Base-by-base conservation (phyloP, 92 coral and sea anemone genomes). In the Epizoanthus fatuus region DNA sequence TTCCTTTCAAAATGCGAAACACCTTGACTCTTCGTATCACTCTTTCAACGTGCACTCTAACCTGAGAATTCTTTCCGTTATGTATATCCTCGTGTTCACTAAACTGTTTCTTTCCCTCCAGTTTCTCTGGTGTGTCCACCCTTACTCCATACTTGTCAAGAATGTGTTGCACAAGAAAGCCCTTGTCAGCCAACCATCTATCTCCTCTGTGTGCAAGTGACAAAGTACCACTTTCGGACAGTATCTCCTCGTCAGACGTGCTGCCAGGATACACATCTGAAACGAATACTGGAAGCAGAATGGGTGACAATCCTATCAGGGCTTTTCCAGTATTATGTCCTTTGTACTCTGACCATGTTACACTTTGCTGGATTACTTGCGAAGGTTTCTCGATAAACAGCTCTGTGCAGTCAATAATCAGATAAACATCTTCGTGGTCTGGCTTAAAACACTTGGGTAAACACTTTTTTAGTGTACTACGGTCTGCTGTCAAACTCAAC, bases 81-180 rank as follows among this genome's bases (percentile, higher is more conserved):
- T 81, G 70, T 16, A 74, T 75, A 63, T 83, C 92, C 69, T 88
- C 76, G 19, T 88, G 84, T 57, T 47, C 75, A 7, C 75, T 72
- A 60, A 83, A 88, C 80, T 65, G 84, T 45, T 83, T 88, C 55
- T 74, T 83, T 15, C 49, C 67, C 16, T 68, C 70, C 42, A 88
- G 69, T 77, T 88, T 83, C 35, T 20, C 88, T 73, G 92, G 92
- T 4, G 89, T 88, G n/a, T 88, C 92, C 56, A 88, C 79, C 20
- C 63, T 88, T 39, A 91, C 86, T 32, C 88, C 86, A 79, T 73
- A 87, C 38, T 67, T 71, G 67, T 91, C 91, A 15, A 91, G 91
- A 67, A 87, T 91, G 58, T 91, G 94, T 77, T 91, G 89, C 51
- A 91, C 83, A 54, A 91, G 45, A 55, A 87, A 87, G 44, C 89